Evolutionary conservation across 1,140 invertebrate species (phyloP).

Genomic region (Bombus sylvicola): DNA sequence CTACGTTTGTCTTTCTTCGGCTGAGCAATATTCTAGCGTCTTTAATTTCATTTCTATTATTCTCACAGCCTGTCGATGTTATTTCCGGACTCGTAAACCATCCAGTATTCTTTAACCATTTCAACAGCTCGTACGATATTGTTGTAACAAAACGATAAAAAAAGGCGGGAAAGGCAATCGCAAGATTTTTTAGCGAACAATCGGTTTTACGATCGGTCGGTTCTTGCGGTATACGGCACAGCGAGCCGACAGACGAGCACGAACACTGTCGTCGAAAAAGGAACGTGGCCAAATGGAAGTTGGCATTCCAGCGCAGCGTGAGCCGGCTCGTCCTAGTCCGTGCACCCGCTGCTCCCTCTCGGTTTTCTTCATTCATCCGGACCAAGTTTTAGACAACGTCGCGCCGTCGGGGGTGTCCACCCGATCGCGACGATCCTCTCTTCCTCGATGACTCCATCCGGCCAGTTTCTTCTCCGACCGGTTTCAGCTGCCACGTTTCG

Average conservation of each 20-base stretch:
- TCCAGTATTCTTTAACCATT: no score
- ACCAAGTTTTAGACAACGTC: conserved; percentile 54
- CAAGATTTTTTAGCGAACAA: background rate
- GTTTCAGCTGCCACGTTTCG: conserved; percentile 35
- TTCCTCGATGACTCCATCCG: conserved; percentile 56
- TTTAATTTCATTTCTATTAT: no score
- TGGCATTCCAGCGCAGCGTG: conserved; percentile 69
- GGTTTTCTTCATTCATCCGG: conserved; percentile 33
- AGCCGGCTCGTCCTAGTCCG: conserved; percentile 40
- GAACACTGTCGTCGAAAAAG: conserved; percentile 52
- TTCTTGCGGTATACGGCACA: background rate
- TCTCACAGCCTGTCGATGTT: background rate
- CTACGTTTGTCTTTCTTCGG: no score
- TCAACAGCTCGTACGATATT: no score
- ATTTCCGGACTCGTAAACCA: background rate
- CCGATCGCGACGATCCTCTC: conserved; percentile 52
- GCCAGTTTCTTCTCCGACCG: conserved; percentile 41
- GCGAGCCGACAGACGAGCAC: conserved; percentile 18
- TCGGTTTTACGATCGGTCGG: conserved; percentile 7
- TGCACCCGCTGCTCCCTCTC: conserved; percentile 52
- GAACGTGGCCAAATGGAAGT: conserved; percentile 56
- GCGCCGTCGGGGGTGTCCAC: conserved; percentile 54
- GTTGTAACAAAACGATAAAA: background rate
- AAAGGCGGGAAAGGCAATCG: background rate
- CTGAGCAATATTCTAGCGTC: no score